Evolutionary conservation across 2,888 invertebrate species (phyloP).

Genomic region (Schrankia costaestrigalis): DNA sequence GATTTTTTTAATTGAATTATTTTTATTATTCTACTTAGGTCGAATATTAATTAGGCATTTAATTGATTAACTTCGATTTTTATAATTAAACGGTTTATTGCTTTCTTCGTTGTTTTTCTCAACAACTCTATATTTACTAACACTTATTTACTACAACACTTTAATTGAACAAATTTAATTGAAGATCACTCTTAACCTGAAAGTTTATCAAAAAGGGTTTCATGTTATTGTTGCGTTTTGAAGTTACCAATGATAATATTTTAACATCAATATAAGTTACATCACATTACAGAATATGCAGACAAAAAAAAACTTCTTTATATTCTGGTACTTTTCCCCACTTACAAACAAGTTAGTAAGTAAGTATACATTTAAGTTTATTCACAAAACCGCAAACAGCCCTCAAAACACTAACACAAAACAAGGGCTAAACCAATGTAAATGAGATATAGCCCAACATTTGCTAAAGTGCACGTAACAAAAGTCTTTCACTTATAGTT

Average conservation of each 20-base stretch:
- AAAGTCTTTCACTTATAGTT: conserved; percentile 17
- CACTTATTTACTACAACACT: conserved; percentile 19
- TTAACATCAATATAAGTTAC: too few species aligned
- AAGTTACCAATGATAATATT: too few species aligned
- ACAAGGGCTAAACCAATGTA: conserved; percentile 15
- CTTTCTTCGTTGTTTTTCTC: conserved; percentile 43
- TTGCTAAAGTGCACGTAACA: conserved; percentile 24
- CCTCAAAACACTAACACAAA: conserved; percentile 20
- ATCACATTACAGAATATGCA: too few species aligned
- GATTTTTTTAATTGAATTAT: conserved; percentile 27
- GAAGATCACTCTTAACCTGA: conserved; percentile 18
- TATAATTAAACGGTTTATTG: conserved; percentile 54
- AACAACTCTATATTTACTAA: conserved; percentile 21
- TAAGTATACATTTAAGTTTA: too few species aligned
- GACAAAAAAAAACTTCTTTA: too few species aligned
- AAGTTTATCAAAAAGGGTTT: conserved; percentile 8
- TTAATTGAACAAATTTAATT: conserved; percentile 36
- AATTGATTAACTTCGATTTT: conserved; percentile 28
- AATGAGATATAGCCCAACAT: conserved; percentile 25
- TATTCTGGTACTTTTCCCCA: too few species aligned
- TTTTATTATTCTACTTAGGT: conserved; percentile 28
- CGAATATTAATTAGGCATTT: conserved; percentile 12
- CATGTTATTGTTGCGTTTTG: conserved; percentile 2
- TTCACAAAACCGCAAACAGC: conserved; percentile 5
- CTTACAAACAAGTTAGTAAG: too few species aligned